phyloP scores from a whole-genome alignment of 2,888 invertebrate genomes.

The Metalampra italica region DNA sequence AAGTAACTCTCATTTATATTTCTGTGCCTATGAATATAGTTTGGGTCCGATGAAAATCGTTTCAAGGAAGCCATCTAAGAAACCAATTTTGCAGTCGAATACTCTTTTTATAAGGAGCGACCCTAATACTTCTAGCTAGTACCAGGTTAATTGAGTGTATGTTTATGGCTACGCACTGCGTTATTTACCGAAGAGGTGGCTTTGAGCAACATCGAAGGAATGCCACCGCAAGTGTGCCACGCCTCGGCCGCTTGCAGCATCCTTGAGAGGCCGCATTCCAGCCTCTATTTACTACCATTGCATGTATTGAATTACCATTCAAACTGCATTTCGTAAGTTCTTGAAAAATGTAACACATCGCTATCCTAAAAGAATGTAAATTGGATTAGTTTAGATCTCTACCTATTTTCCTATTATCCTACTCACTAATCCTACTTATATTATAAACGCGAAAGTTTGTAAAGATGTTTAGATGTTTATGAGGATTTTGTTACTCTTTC shows the following conservation, averaged over 20 bases:
- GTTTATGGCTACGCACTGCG: constrained; percentile 19
- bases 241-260: constrained; percentile 67
- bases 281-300: constrained; percentile 47
- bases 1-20: too few relatives aligned
- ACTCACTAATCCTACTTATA: too few relatives aligned
- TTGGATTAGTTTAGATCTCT: not conserved
- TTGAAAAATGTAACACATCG: constrained; percentile 4
- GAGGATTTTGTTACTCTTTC: too few relatives aligned
- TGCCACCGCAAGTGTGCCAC: constrained; percentile 58
- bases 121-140: not conserved
- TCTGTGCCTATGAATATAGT: too few relatives aligned
- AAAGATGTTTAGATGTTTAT: too few relatives aligned
- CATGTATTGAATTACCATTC: constrained; percentile 26
- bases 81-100: too few relatives aligned
- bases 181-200: constrained; percentile 24
- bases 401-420: too few relatives aligned
- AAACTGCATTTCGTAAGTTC: constrained; percentile 1
- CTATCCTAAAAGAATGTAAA: not conserved
- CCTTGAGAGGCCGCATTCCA: constrained; percentile 77
- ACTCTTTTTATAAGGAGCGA: too few relatives aligned
- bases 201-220: constrained; percentile 47
- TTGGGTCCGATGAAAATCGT: too few relatives aligned
- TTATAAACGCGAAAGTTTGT: too few relatives aligned
- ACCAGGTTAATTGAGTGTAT: not conserved
- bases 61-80: too few relatives aligned